Evolutionary conservation across 2,113 vertebrate genomes (phyloP).

Genomic region (Puffinus mauretanicus): DNA sequence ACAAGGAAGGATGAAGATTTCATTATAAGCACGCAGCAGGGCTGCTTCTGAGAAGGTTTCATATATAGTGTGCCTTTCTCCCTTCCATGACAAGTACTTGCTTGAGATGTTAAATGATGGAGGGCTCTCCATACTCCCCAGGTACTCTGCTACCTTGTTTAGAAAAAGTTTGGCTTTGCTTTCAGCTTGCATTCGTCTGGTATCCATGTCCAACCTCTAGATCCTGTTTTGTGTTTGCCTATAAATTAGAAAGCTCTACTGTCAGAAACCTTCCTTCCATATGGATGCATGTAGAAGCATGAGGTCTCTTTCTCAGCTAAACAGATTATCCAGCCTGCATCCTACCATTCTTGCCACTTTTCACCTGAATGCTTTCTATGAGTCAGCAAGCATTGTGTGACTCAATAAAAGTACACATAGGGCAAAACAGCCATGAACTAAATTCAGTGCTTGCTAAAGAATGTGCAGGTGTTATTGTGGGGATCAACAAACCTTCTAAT

Average conservation of each 20-base stretch:
- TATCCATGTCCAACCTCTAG: neutral
- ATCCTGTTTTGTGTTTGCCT: neutral
- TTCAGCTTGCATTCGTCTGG: neutral
- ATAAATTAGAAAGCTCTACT: neutral
- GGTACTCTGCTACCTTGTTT: neutral
- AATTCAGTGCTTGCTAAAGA: slow-evolving; percentile 24
- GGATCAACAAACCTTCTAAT: slow-evolving; percentile 22
- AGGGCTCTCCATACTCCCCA: neutral
- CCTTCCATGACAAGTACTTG: neutral
- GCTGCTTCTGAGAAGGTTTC: neutral
- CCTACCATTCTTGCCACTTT: slow-evolving; percentile 13
- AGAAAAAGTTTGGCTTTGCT: neutral
- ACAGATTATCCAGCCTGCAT: neutral
- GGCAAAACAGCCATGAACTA: neutral
- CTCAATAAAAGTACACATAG: neutral
- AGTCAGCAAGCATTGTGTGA: slow-evolving; percentile 31
- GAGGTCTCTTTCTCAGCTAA: neutral
- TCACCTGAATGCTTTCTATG: slow-evolving; percentile 3
- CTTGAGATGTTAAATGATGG: neutral
- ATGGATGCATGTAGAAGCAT: neutral
- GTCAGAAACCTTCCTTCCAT: neutral
- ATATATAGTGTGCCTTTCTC: neutral
- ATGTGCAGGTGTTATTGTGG: neutral
- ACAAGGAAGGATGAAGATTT: neutral
- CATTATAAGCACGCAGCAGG: neutral